phyloP scores from a whole-genome alignment of 30 jellyfish, hydroid and myxozoan species.

The Mastigias papua region DNA sequence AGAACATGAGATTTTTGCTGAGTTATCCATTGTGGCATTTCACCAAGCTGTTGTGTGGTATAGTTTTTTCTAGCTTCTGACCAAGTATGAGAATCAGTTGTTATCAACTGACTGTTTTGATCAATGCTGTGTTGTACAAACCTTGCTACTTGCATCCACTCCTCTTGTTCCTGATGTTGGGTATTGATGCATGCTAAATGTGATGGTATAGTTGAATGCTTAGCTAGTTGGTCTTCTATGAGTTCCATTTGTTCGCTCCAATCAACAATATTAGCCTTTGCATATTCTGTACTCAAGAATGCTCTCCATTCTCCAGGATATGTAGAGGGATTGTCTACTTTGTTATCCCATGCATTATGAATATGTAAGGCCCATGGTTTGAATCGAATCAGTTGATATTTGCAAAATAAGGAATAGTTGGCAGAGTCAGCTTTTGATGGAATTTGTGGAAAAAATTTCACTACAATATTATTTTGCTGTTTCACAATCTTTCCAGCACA shows the following conservation, averaged over 20 bases:
- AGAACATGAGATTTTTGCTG: constrained; percentile 9
- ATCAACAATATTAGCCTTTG: constrained; percentile 20
- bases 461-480: constrained; percentile 40
- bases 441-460: constrained; percentile 27
- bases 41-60: constrained; percentile 56
- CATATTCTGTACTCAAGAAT: constrained; percentile 43
- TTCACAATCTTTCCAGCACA: constrained; percentile 27
- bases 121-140: not conserved
- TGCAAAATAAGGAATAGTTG: constrained; percentile 58
- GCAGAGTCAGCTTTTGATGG: not conserved
- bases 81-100: constrained; percentile 44
- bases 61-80: constrained; percentile 46
- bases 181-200: not conserved
- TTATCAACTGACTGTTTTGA: not conserved
- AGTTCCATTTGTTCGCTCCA: constrained; percentile 24
- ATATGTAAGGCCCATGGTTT: constrained; percentile 65
- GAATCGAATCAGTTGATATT: constrained; percentile 43
- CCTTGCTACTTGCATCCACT: constrained; percentile 58
- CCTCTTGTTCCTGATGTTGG: constrained; percentile 58
- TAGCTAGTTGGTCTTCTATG: not conserved
- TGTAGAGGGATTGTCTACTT: constrained; percentile 36
- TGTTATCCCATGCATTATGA: constrained; percentile 58
- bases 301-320: constrained; percentile 30
- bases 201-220: not conserved
- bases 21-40: constrained; percentile 61